A percentile compares a stretch with the other conserved stretches of the same genome.
Evolutionary conservation across 2,888 invertebrate species (phyloP).

Genomic region (Cerceris rybyensis): DNA sequence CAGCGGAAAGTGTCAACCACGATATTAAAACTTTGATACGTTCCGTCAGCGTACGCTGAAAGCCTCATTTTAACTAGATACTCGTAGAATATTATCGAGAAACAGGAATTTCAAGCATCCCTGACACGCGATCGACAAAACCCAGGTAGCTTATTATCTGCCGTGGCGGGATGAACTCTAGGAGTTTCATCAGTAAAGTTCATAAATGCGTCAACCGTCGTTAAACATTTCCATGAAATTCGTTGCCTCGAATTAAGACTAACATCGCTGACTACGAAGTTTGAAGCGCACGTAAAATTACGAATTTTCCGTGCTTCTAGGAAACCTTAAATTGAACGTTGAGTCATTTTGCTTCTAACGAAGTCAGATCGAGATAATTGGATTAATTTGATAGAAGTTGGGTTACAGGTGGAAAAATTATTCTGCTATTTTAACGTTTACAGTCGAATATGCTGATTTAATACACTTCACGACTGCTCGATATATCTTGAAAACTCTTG

Average conservation of each 20-base stretch:
- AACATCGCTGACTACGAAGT: neutral
- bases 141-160: constrained; percentile 15
- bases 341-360: no score
- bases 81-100: neutral
- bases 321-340: no score
- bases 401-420: no score
- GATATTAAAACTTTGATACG: neutral
- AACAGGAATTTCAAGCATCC: constrained; percentile 5
- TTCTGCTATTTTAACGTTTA: neutral
- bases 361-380: no score
- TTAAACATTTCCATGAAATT: constrained; percentile 12
- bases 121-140: neutral
- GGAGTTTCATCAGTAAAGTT: constrained; percentile 12
- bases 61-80: neutral
- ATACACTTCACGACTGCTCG: neutral
- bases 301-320: neutral
- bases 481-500: no score
- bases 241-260: neutral
- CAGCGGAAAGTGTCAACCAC: neutral
- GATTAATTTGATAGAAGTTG: no score
- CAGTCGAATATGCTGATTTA: neutral
- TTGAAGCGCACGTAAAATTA: neutral
- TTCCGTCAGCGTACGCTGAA: neutral
- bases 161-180: constrained; percentile 11
- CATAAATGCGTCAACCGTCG: constrained; percentile 17